Evolutionary conservation across 2,113 vertebrate species (phyloP).

Genomic region (Puntigrus tetrazona): DNA sequence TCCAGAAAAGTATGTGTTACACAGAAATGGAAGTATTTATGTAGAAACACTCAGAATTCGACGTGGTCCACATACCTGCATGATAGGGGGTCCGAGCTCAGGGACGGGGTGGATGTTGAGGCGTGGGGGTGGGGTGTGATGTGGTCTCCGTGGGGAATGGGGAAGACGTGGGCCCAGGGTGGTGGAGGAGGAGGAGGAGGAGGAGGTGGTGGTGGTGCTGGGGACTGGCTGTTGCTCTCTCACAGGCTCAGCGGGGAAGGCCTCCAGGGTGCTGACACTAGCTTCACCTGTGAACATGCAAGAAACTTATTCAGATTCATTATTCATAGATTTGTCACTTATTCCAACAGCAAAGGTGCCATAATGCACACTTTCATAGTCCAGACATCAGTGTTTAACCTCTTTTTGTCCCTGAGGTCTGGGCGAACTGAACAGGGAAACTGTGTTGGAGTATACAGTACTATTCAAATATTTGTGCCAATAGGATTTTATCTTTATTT

Average conservation of each 20-base stretch:
- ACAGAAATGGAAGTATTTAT: neutral
- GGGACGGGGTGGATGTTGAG: conserved; percentile 93
- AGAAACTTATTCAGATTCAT: neutral
- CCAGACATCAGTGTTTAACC: neutral
- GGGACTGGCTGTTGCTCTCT: conserved; percentile 78
- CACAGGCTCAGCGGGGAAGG: conserved; percentile 73
- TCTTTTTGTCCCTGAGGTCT: neutral
- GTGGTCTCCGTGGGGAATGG: conserved; percentile 84
- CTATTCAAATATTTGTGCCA: neutral
- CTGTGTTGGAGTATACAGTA: neutral
- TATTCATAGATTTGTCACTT: neutral
- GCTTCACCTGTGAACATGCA: conserved; percentile 77
- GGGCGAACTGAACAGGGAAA: neutral
- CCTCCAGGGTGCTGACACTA: conserved; percentile 73
- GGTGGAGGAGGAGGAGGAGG: conserved; percentile 76
- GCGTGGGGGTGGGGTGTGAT: conserved; percentile 88
- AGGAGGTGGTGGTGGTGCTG: conserved; percentile 73
- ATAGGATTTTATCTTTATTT: too few species aligned
- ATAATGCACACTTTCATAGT: neutral
- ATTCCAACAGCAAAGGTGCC: neutral
- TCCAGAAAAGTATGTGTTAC: neutral
- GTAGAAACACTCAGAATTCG: neutral
- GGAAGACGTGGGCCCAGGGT: conserved; percentile 81
- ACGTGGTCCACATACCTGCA: conserved; percentile 76
- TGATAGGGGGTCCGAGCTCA: conserved; percentile 88